These are phyloP conservation scores for Drosophila ficusphila DNA, from an alignment of 1,140 invertebrate genomes.

Conservation along the genomic window DNA sequence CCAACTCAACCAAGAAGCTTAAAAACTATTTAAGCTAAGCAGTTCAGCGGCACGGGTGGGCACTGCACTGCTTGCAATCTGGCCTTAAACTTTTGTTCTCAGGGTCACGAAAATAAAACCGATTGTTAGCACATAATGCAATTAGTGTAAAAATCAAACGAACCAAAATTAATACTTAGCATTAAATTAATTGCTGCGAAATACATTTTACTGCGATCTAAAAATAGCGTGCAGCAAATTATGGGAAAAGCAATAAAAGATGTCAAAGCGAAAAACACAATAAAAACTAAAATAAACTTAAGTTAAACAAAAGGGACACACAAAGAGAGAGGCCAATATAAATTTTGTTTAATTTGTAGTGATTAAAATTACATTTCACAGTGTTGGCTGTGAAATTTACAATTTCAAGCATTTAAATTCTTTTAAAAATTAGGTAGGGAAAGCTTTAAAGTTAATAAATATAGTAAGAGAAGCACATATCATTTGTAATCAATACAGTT, in stretches of 20 bases:
- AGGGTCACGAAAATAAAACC: conserved; percentile 15
- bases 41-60: conserved; percentile 1
- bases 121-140: conserved; percentile 16
- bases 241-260: conserved; percentile 54
- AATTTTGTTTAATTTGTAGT: conserved; percentile 7
- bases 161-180: conserved; percentile 41
- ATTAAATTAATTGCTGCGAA: conserved; percentile 39
- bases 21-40: conserved; percentile 15
- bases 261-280: conserved; percentile 37
- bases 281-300: conserved; percentile 21
- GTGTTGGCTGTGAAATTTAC: not conserved
- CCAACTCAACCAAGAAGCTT: conserved; percentile 37
- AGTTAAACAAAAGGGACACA: conserved; percentile 17
- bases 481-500: too few species aligned
- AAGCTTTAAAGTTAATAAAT: not conserved
- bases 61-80: conserved; percentile 28
- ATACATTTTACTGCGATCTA: conserved; percentile 30
- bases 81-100: conserved; percentile 38
- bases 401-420: not conserved
- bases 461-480: not conserved
- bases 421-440: not conserved
- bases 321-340: not conserved
- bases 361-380: conserved; percentile 23
- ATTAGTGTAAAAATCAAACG: conserved; percentile 6
- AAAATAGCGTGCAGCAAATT: conserved; percentile 57